These are phyloP conservation scores for Chaetodon trifasciatus DNA, from an alignment of 2,797 vertebrate species.

Conservation along the genomic window DNA sequence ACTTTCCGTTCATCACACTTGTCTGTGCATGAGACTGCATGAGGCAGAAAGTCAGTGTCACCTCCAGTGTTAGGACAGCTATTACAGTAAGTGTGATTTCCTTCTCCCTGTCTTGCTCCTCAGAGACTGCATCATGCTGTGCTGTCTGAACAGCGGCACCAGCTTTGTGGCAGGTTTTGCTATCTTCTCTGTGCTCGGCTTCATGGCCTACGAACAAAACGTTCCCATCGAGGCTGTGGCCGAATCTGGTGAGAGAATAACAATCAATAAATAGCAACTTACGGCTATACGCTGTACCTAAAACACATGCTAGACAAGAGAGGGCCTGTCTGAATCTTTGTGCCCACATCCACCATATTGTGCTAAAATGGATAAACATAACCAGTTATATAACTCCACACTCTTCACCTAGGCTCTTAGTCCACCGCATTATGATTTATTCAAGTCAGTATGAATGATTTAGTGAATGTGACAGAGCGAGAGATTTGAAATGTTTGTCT, in stretches of 20 bases:
- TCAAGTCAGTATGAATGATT: constrained; percentile 79
- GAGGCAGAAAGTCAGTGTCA: background rate
- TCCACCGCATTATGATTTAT: constrained; percentile 74
- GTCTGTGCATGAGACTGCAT: background rate
- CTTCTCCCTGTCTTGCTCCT: constrained; percentile 27
- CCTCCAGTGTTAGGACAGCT: constrained; percentile 10
- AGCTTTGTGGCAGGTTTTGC: constrained; percentile 98
- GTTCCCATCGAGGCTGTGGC: constrained; percentile 98
- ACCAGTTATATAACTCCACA: constrained; percentile 61
- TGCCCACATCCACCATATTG: constrained; percentile 24
- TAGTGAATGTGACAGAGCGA: constrained; percentile 60
- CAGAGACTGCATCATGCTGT: constrained; percentile 98
- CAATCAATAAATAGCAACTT: background rate
- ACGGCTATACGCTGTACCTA: background rate
- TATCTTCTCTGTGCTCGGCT: constrained; percentile 99
- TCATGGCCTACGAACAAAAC: constrained; percentile 98
- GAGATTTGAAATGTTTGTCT: constrained; percentile 64
- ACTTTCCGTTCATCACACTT: background rate
- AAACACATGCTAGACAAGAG: constrained; percentile 4
- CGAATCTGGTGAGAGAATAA: constrained; percentile 91
- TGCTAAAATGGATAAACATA: constrained; percentile 44
- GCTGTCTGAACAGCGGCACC: constrained; percentile 98
- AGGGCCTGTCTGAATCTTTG: background rate
- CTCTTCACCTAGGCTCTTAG: constrained; percentile 63
- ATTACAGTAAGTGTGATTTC: constrained; percentile 22